Evolutionary conservation across 2,797 vertebrate genomes (phyloP).

Genomic region (Artibeus lituratus): DNA sequence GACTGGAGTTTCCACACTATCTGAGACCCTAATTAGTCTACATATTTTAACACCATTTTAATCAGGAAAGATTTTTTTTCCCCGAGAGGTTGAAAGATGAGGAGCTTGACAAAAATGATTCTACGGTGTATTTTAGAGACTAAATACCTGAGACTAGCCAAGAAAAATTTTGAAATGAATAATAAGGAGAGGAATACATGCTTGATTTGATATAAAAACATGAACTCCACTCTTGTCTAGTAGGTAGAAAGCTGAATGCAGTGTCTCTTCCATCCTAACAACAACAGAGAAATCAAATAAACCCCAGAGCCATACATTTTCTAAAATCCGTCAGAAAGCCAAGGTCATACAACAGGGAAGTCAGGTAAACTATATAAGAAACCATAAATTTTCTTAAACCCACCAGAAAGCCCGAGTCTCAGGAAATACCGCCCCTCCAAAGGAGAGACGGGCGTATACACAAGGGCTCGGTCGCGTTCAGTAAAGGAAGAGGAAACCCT

Average conservation of each 20-base stretch:
- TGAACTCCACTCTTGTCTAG: background rate
- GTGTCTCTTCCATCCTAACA: background rate
- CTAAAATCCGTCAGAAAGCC: background rate
- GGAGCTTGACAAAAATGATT: conserved; percentile 7
- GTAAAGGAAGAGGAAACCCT: background rate
- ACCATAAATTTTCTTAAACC: background rate
- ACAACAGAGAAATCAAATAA: background rate
- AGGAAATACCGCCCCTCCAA: background rate
- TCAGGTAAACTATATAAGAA: background rate
- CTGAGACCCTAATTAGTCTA: background rate
- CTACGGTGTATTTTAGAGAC: conserved; percentile 3
- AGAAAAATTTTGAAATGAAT: background rate
- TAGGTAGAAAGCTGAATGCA: background rate
- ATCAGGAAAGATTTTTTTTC: background rate
- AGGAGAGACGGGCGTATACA: background rate
- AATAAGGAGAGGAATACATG: background rate
- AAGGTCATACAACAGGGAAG: background rate
- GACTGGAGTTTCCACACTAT: background rate
- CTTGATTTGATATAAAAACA: conserved; percentile 8
- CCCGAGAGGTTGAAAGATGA: background rate
- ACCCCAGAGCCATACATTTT: background rate
- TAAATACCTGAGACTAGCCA: background rate
- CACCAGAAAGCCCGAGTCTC: background rate
- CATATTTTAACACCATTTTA: background rate
- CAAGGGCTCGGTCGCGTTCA: background rate